These are phyloP conservation scores for Trachythela sp. DNA, from an alignment of 64 coral and sea anemone species.

Conservation along the genomic window DNA sequence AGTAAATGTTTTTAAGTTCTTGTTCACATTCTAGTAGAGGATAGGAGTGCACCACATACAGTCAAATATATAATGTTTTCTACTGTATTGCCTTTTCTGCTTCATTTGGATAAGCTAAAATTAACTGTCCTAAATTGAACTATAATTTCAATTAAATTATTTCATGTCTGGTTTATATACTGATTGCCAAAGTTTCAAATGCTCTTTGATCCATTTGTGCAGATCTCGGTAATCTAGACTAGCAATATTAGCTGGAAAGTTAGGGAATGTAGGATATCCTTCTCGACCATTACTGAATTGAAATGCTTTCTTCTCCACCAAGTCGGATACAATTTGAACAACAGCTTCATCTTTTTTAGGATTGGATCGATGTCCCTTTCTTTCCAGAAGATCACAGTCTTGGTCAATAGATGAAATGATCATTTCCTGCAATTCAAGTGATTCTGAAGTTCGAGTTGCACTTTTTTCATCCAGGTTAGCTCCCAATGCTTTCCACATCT, in stretches of 20 bases:
- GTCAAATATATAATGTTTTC: too few relatives aligned
- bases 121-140: too few relatives aligned
- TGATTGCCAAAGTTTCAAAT: slow-evolving; percentile 19
- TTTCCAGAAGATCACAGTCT: background rate
- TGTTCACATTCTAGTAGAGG: too few relatives aligned
- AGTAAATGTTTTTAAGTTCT: too few relatives aligned
- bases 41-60: too few relatives aligned
- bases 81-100: too few relatives aligned
- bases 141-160: background rate
- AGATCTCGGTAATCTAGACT: slow-evolving; percentile 46
- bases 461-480: slow-evolving; percentile 44
- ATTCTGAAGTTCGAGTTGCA: slow-evolving; percentile 28
- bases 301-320: background rate
- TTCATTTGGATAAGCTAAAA: too few relatives aligned
- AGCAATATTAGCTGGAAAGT: slow-evolving; percentile 18
- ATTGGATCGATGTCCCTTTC: background rate
- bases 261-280: slow-evolving; percentile 44
- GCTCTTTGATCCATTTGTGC: slow-evolving; percentile 42
- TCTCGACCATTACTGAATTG: background rate
- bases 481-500: slow-evolving; percentile 34
- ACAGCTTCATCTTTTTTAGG: background rate
- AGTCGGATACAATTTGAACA: background rate
- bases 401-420: slow-evolving; percentile 17
- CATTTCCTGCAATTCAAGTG: slow-evolving; percentile 20
- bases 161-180: background rate